A percentile compares a stretch with the other conserved stretches of the same genome.
These are phyloP conservation scores for Melanostoma scalare DNA, from an alignment of 2,888 invertebrate species.

Conservation along the genomic window DNA sequence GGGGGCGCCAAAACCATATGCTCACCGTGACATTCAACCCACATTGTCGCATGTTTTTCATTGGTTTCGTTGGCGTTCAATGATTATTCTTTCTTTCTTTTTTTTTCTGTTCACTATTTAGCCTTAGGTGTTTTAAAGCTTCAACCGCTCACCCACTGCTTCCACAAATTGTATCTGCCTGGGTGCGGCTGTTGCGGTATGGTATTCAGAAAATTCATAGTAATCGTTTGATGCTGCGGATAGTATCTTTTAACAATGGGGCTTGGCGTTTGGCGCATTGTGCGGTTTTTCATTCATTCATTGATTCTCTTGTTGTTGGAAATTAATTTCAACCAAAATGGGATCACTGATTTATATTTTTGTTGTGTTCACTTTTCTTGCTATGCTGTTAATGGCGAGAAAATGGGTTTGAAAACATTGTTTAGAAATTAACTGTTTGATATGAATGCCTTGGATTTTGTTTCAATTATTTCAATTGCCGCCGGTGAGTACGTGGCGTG, in stretches of 20 bases:
- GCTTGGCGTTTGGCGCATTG: slow-evolving; percentile 34
- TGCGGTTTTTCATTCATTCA: slow-evolving; percentile 58
- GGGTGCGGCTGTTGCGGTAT: slow-evolving; percentile 26
- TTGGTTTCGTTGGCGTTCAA: slow-evolving; percentile 57
- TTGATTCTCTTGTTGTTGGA: slow-evolving; percentile 24
- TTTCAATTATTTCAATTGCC: too few species aligned
- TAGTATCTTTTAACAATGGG: slow-evolving; percentile 50
- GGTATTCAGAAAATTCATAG: slow-evolving; percentile 56
- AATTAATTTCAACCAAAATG: slow-evolving; percentile 15
- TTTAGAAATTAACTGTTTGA: not conserved
- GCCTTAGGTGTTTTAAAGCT: slow-evolving; percentile 44
- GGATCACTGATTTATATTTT: slow-evolving; percentile 10
- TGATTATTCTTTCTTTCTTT: slow-evolving; percentile 25
- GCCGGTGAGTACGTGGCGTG: too few species aligned
- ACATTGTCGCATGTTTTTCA: slow-evolving; percentile 57
- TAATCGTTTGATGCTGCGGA: slow-evolving; percentile 57
- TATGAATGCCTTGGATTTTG: too few species aligned
- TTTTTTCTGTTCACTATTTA: not conserved
- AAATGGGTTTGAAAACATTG: slow-evolving; percentile 6
- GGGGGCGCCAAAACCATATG: slow-evolving; percentile 31
- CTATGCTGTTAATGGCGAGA: slow-evolving; percentile 5
- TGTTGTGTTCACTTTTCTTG: not conserved
- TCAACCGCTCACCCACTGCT: slow-evolving; percentile 54
- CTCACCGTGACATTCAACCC: slow-evolving; percentile 68
- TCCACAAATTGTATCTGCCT: slow-evolving; percentile 38